Evolutionary conservation across 2,888 invertebrate genomes (phyloP), one percentile per base, ranked within the genome.

Genomic region (Lepidochrysops patricia): DNA sequence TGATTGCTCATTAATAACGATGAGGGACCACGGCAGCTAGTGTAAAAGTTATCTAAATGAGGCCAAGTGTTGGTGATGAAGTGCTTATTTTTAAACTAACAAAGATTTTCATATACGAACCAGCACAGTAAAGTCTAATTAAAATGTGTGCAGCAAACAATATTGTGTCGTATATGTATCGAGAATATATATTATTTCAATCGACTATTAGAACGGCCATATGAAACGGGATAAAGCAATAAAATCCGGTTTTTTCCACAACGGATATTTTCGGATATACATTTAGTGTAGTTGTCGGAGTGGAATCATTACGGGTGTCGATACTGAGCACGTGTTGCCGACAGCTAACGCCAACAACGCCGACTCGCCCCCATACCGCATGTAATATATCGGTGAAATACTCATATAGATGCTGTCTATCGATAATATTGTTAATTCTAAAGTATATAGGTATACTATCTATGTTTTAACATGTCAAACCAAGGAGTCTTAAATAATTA

Each of bases 291-390:
- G 15, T 54, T 54, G 54, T 54, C 54, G 29, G 13, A 9, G 29
- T 54, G 54, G 15, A 32, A 54, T 54, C 54, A 54, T 54, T 54
- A 32, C 29, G 54, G 54, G 54, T 54, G 54, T 54, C 54, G 54
- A 32, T 54, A 29, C 54, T 19, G 19, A 29, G 54, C 54, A 32
- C 54, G 54, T 54, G 54, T 32, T 27, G 54, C 54, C 27, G 54
- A 54, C 54, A 54, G 54, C 29, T 54, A 19, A 2, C 43, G 43
- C 54, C 54, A 32, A 54, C 29, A 50, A 12, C 27, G 29, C 32
- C 54, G 7, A 26, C 54, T 12, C 54, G 19, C 54, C 43, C 43
- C 19, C 43, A 43, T 23, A 23, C 19, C 19, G 19, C 9, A 19
- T 43, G 43, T 43, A 19, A 43, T 29, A 29, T 43, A 12, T 43